Base-by-base conservation (phyloP, 2,888 invertebrate species). In the Catocala sponsa region DNA sequence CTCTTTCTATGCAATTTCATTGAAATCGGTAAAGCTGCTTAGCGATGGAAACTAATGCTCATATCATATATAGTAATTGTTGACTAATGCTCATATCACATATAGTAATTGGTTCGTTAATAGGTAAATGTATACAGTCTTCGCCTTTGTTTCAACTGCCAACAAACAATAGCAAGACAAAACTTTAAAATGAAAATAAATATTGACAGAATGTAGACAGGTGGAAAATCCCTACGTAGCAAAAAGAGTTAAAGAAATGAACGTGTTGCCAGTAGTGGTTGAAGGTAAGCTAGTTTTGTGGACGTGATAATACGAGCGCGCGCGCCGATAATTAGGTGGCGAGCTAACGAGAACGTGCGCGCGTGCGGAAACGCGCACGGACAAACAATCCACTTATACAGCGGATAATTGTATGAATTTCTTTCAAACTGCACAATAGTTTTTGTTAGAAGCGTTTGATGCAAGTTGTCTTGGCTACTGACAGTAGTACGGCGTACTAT, bases 261-360 rank as follows among this genome's bases (percentile, higher is more conserved):
- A 62, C 46, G 59, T 68, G 58, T 65, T 64, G 60, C 62, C 51
- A 58, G 59, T 13, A 6, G n/a, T 7, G 12, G 32, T 13, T 15
- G 41, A 2, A 12, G 62, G 59, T 60, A 63, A 75, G 72, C 65
- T 56, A 65, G 70, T 69, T 63, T 46, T 68, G 57, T 49, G 78
- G 64, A 82, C 81, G 82, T 84, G 83, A 72, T 76, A 65, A 68
- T 72, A 59, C 15, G 63, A 68, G 63, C 64, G 71, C 71, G 71
- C 63, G 74, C 68, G 67, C 74, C 65, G 70, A 63, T 75, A 73
- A 73, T 79, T 79, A 78, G 48, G 50, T 65, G 60, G 12, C 61
- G 13, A 35, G 35, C 47, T 66, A 70, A 78, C 60, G 42, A 62
- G 60, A 13, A 69, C 75, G 67, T 59, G 63, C 44, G 25, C 46